Base-by-base conservation (phyloP, 2,797 vertebrate species). In the Pterois miles region DNA sequence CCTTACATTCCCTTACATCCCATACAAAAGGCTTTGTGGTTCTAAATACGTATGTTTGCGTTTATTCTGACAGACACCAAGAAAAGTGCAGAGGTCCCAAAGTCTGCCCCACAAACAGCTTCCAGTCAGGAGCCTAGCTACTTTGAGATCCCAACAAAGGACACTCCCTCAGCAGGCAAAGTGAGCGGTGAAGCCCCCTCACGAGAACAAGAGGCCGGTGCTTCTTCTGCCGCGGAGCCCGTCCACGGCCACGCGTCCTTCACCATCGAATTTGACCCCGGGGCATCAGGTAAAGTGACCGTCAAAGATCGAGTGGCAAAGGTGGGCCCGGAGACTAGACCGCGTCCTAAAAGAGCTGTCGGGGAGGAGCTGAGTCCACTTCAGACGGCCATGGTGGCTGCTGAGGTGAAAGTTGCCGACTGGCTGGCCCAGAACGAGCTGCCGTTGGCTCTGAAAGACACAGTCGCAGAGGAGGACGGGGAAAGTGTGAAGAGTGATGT, bases 401-500 rank as follows among this genome's bases (percentile, higher is more conserved):
- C 97, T 0, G 98, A 99, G 90, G 98, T 97, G 74, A 99, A 99
- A 94, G 98, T 99, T 10, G 97, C 98, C 1, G 97, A 99, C 83
- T 99, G 98, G 98, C 92, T 99, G 73, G 98, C 97, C 50, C 98
- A 99, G 91, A 99, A 99, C 90, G 98, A 98, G 92, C 96, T 98
- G 76, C 98, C 98, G 0, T 84, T 97, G 76, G 95, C 98, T 91
- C 90, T 96, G 9, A 97, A 97, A 91, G 98, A 98, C 72, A 93
- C 96, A 1, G 92, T 79, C 1, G 92, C 95, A 2, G 97, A 98
- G 83, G 98, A 98, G 9, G 98, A 99, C 62, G 96, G 96, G 65
- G 98, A 98, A 92, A 99, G 97, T 74, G 97, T 98, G 85, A 99
- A 99, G 90, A 99, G 98, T 76, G 98, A 99, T 0, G 96, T 98